Base-by-base conservation (phyloP, 2,797 vertebrate species). In the Ctenopoma multispine region DNA sequence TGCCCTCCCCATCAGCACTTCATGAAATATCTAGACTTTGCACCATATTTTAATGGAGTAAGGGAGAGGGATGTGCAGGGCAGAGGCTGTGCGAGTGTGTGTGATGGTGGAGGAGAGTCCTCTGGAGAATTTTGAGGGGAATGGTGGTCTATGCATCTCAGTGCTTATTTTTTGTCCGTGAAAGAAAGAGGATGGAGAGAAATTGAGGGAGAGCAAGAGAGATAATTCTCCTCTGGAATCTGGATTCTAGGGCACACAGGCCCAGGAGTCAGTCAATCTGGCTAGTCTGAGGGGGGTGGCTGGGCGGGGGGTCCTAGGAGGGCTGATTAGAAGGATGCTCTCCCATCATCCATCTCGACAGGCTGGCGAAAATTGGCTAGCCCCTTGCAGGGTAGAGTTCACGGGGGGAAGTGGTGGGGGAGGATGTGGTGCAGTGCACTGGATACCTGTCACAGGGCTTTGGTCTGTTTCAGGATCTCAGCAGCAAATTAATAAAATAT, bases 401-500 rank as follows among this genome's bases (percentile, higher is more conserved):
- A 93, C 46, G 87, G 88, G 89, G 86, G 86, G 90, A 82, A 77
- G 81, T 64, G 58, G 80, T 70, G 83, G 82, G 80, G 85, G 85
- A 80, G 82, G 80, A 73, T 74, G 87, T 77, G 85, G 82, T 82
- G 85, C 36, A 77, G 76, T 85, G 85, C 82, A 75, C 83, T 85
- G 89, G 90, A 92, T 93, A 93, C 92, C 94, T 94, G 93, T 93
- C 93, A 95, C 93, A 93, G 31, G 92, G 91, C 92, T 93, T 94
- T 93, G 92, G 92, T 93, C 92, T 92, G 90, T 91, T 92, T 91
- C 91, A 92, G 93, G 88, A 93, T 88, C 92, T 92, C 91, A 90
- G 90, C 91, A 91, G 91, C 92, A 92, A 93, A 94, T 94, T 93
- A 95, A 95, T 94, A 94, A 94, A 94, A 94, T 94, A 94, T 94